These are phyloP conservation scores for Suricata suricatta DNA, from an alignment of 2,113 vertebrate species.

Conservation along the genomic window DNA sequence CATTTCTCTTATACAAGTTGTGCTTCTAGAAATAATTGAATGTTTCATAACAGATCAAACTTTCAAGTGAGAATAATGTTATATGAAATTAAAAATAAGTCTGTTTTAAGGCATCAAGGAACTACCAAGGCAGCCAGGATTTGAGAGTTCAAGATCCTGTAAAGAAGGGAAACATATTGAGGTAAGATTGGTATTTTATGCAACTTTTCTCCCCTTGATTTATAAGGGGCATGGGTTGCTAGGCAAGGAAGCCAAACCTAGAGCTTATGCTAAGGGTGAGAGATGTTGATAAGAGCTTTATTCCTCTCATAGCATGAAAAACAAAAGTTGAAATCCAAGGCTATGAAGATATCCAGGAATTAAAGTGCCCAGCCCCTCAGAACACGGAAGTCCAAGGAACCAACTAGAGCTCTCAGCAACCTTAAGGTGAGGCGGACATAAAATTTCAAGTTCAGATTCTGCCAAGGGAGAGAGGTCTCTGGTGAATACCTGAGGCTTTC, in stretches of 20 bases:
- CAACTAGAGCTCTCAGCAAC: neutral
- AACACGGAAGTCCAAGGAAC: neutral
- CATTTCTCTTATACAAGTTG: neutral
- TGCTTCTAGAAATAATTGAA: neutral
- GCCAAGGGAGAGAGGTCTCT: neutral
- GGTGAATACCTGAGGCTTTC: neutral
- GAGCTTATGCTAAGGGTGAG: slow-evolving; percentile 28
- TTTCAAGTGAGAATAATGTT: slow-evolving; percentile 19
- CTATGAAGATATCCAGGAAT: neutral
- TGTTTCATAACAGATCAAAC: neutral
- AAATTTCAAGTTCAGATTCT: neutral
- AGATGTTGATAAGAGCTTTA: neutral
- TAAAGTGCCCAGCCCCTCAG: neutral
- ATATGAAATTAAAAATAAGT: neutral
- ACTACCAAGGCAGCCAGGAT: neutral
- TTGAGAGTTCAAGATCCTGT: neutral
- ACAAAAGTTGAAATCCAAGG: neutral
- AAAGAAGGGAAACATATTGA: neutral
- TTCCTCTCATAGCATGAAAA: neutral
- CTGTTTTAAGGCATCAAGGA: neutral
- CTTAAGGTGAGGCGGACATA: neutral
- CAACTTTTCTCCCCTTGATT: neutral
- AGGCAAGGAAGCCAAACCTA: neutral
- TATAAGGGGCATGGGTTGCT: neutral
- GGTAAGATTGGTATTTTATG: neutral